Evolutionary conservation across 2,113 vertebrate genomes (phyloP).

Genomic region (Anarrhichthys ocellatus): DNA sequence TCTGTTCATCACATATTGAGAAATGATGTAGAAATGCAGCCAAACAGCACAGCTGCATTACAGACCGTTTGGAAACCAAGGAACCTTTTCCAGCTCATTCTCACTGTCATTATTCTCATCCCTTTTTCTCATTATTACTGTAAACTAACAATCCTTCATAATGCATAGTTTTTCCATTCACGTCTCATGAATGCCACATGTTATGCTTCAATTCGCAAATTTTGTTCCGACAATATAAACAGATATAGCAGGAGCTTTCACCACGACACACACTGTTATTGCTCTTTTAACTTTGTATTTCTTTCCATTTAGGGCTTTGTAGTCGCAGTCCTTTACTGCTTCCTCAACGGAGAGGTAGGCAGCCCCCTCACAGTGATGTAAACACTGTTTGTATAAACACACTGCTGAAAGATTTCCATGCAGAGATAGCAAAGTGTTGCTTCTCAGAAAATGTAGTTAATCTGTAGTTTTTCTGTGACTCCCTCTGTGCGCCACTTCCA

Average conservation of each 20-base stretch:
- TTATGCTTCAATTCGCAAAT: background rate
- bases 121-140: background rate
- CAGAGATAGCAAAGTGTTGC: conserved; percentile 10
- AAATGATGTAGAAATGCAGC: conserved; percentile 43
- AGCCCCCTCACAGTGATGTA: conserved; percentile 25
- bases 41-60: conserved; percentile 34
- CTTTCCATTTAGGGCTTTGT: conserved; percentile 90
- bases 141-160: background rate
- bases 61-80: conserved; percentile 8
- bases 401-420: conserved; percentile 16
- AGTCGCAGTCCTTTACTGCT: conserved; percentile 97
- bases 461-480: background rate
- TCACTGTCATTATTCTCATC: background rate
- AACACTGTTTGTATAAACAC: conserved; percentile 46
- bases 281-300: conserved; percentile 44
- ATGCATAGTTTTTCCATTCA: conserved; percentile 5
- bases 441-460: conserved; percentile 23
- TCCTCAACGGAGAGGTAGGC: conserved; percentile 96
- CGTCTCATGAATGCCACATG: background rate
- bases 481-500: conserved; percentile 24
- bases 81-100: conserved; percentile 30
- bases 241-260: background rate
- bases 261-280: conserved; percentile 8
- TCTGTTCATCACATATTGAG: conserved; percentile 55
- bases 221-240: conserved; percentile 19